Evolutionary conservation across 2,888 invertebrate species (phyloP), one percentile per base, ranked within the genome.

Genomic region (Caenorhabditis sp.): DNA sequence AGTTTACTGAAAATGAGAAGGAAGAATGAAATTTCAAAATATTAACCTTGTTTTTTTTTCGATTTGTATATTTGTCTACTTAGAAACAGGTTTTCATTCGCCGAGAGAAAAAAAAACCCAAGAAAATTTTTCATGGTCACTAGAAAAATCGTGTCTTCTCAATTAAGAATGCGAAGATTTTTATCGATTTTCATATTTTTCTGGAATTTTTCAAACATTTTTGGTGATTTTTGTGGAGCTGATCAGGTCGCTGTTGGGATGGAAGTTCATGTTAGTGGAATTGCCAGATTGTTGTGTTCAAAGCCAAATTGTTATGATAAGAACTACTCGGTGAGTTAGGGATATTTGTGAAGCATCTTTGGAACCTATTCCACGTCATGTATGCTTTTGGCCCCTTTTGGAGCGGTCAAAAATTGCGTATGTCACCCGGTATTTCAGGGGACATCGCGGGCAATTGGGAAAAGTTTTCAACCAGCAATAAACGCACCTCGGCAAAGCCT

Each of bases 381-480:
- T n/a, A n/a, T n/a, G n/a, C 10, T 31, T 31, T 31, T 10, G 4
- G 31, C 4, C 31, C 31, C 31, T 4, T 31, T 31, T 31, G 31
- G 31, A 31, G 4, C 31, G 31, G 4, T 77, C 80, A 82, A 80
- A 82, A 82, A 82, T 82, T 80, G 82, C 81, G 77, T 75, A 77
- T 73, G 67, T 36, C 68, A 80, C 81, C 74, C 79, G n/a, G 56
- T 72, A 59, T 81, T 81, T 81, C 82, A 82, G 78, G 75, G 79
- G 67, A 56, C 71, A 77, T 66, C 78, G 83, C 83, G 83, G 83
- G 83, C 76, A 82, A 83, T 83, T 83, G 83, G 83, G 77, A 81
- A 78, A 83, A 84, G 84, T 84, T 84, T 84, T 84, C 84, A 84
- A 84, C 84, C 84, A 84, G 84, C 84, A 84, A 84, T 84, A 84